phyloP scores from a whole-genome alignment of 1,140 invertebrate species.

The Galleria mellonella region DNA sequence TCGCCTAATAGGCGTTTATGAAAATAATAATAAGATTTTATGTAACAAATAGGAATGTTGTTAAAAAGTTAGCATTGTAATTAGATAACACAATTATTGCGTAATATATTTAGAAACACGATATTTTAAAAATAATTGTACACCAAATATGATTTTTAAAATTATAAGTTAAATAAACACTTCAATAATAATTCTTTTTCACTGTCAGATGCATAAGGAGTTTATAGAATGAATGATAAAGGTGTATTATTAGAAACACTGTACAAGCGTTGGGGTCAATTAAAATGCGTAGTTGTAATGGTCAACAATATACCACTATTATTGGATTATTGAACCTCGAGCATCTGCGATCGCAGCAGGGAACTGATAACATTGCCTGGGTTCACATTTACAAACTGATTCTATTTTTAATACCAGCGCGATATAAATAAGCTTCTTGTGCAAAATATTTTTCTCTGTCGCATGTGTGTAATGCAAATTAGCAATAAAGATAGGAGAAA shows the following conservation, averaged over 20 bases:
- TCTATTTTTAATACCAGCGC: slow-evolving; percentile 8
- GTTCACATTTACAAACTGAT: slow-evolving; percentile 3
- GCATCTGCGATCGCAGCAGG: neutral
- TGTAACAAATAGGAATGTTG: no score
- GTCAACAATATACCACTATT: slow-evolving; percentile 35
- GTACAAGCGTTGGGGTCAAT: slow-evolving; percentile 42
- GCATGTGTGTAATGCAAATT: neutral
- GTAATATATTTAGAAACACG: no score
- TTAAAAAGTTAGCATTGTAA: no score
- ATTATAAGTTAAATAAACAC: no score
- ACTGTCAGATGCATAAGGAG: slow-evolving; percentile 18
- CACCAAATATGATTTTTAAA: no score
- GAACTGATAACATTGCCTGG: slow-evolving; percentile 1
- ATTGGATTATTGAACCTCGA: slow-evolving; percentile 49
- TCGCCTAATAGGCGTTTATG: no score
- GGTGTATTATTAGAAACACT: slow-evolving; percentile 56
- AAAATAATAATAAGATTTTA: no score
- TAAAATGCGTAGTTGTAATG: slow-evolving; percentile 21
- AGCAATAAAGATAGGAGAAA: no score
- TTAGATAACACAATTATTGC: no score
- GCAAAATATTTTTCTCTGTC: slow-evolving; percentile 11
- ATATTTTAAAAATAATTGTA: no score
- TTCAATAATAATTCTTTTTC: neutral
- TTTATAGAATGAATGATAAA: slow-evolving; percentile 51
- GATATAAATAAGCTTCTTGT: slow-evolving; percentile 10